These are phyloP conservation scores for Myathropa florea DNA, from an alignment of 2,888 invertebrate species.

Conservation along the genomic window DNA sequence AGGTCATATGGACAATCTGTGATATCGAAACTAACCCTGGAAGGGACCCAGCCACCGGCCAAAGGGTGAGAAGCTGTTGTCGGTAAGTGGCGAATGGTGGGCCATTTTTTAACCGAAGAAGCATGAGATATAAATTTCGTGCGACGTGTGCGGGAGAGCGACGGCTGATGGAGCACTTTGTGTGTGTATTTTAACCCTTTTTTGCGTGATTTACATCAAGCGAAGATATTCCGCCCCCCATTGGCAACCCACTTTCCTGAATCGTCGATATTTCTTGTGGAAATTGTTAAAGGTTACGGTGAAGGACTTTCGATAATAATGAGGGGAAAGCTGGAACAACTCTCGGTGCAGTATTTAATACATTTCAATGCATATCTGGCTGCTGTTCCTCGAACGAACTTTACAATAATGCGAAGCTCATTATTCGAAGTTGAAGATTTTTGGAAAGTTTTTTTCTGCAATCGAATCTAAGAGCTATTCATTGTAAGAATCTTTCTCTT, in stretches of 20 bases:
- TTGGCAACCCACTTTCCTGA: neutral
- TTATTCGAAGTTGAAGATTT: too few relatives aligned
- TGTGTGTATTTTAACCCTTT: slow-evolving; percentile 44
- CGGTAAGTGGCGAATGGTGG: slow-evolving; percentile 51
- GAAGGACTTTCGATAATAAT: neutral
- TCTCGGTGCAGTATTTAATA: too few relatives aligned
- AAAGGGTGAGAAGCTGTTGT: slow-evolving; percentile 49
- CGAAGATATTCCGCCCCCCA: neutral
- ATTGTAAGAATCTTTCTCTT: too few relatives aligned
- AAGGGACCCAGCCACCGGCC: neutral
- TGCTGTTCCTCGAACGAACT: too few relatives aligned
- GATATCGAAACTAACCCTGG: slow-evolving; percentile 58
- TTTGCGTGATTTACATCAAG: neutral
- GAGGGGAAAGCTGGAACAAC: neutral
- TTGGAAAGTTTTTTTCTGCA: too few relatives aligned
- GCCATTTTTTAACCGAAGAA: slow-evolving; percentile 44
- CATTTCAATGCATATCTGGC: too few relatives aligned
- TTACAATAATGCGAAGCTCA: too few relatives aligned
- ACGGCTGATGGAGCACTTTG: neutral
- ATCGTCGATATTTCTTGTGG: neutral
- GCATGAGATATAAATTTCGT: slow-evolving; percentile 32
- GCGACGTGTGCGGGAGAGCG: neutral
- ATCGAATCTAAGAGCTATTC: too few relatives aligned
- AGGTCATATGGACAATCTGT: slow-evolving; percentile 69
- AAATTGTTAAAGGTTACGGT: neutral